phyloP scores from a whole-genome alignment of 2,113 vertebrate species.

The Antechinus flavipes region DNA sequence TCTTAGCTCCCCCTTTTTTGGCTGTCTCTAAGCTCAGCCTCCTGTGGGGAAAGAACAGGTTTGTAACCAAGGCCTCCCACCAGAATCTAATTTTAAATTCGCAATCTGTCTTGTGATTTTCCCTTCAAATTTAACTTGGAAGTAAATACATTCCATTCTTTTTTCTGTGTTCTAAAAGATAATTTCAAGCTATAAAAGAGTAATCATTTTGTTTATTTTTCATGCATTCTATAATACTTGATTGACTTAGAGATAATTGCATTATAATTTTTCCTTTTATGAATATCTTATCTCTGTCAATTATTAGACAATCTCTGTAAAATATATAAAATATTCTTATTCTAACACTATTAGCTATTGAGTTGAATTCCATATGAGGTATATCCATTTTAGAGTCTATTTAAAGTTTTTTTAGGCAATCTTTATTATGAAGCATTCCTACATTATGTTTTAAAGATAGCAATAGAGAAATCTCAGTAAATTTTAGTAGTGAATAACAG shows the following conservation, averaged over 20 bases:
- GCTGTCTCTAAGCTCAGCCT: constrained; percentile 73
- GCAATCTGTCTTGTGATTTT: constrained; percentile 88
- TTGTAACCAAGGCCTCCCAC: constrained; percentile 87
- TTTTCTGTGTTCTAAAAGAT: constrained; percentile 61
- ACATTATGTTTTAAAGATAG: background rate
- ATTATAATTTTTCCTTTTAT: background rate
- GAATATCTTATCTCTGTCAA: background rate
- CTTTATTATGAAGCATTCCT: background rate
- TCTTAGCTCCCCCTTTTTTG: constrained; percentile 80
- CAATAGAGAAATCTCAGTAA: background rate
- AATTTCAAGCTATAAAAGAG: constrained; percentile 60
- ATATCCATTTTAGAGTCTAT: background rate
- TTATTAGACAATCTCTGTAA: background rate
- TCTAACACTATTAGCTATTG: background rate
- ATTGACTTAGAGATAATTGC: background rate
- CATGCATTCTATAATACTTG: constrained; percentile 62
- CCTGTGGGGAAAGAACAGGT: constrained; percentile 82
- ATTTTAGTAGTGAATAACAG: background rate
- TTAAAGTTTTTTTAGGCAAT: background rate
- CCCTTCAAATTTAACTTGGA: constrained; percentile 82
- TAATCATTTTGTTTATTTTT: constrained; percentile 69
- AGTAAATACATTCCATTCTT: constrained; percentile 78
- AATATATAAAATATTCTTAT: background rate
- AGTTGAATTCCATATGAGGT: background rate
- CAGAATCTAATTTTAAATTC: constrained; percentile 88